Conservation (phyloP, 2,797 vertebrate genomes). For the Pantherophis vulpinus region DNA sequence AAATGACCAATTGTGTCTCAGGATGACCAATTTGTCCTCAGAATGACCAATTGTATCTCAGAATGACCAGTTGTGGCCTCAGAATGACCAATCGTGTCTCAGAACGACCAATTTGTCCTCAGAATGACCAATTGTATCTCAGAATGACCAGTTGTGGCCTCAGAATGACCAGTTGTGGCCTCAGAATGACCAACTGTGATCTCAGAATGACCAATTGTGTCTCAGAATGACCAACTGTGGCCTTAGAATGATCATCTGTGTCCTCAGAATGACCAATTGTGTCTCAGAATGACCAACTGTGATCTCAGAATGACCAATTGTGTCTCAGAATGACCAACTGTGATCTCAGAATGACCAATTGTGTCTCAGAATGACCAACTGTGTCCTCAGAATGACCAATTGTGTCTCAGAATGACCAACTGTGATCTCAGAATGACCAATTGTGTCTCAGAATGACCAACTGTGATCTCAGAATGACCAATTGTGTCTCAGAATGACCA, state of each 20-base stretch:
- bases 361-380: neutral
- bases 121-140: neutral
- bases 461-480: too few relatives aligned
- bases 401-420: too few relatives aligned
- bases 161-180: too few relatives aligned
- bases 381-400: too few relatives aligned
- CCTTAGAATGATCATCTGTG: neutral
- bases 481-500: neutral
- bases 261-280: neutral
- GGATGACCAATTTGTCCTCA: rapidly evolving
- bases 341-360: neutral
- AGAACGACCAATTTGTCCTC: rapidly evolving
- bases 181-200: too few relatives aligned
- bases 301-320: too few relatives aligned
- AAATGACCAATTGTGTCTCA: neutral
- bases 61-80: too few relatives aligned
- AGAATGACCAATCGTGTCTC: rapidly evolving
- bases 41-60: neutral
- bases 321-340: neutral
- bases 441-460: too few relatives aligned
- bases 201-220: too few relatives aligned
- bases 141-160: rapidly evolving
- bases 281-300: too few relatives aligned
- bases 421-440: too few relatives aligned
- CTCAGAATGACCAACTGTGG: too few relatives aligned